Percentiles rank a stretch among this genome's conserved stretches.
These are phyloP conservation scores for Muntiacus muntjak DNA, from an alignment of 2,113 vertebrate species.

Conservation along the genomic window DNA sequence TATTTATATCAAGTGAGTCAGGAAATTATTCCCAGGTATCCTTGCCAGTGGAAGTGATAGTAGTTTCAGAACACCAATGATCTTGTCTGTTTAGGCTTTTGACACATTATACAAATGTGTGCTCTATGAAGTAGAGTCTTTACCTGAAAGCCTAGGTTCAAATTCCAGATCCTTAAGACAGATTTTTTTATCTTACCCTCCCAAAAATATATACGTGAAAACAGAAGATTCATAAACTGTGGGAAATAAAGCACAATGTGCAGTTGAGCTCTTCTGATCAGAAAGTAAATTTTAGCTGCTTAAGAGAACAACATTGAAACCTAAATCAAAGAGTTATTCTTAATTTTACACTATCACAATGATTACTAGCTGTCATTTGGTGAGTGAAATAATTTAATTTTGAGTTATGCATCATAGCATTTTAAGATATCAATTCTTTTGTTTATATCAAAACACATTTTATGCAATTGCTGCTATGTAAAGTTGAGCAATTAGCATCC, in stretches of 20 bases:
- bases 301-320: neutral
- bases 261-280: neutral
- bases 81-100: neutral
- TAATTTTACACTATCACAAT: neutral
- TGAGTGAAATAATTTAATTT: neutral
- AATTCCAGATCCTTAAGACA: neutral
- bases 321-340: neutral
- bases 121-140: neutral
- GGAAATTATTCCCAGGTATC: neutral
- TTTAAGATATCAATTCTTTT: neutral
- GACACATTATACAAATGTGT: neutral
- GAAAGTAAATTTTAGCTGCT: neutral
- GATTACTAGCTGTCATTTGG: neutral
- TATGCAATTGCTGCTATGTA: neutral
- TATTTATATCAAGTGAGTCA: neutral
- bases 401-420: neutral
- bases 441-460: neutral
- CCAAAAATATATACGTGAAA: neutral
- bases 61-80: neutral
- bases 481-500: neutral
- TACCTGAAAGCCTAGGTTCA: neutral
- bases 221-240: neutral
- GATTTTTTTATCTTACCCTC: neutral
- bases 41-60: neutral
- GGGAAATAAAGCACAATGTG: neutral